These are phyloP conservation scores for Pseudomyrmex flavicornis DNA, from an alignment of 1,140 invertebrate genomes.

Conservation along the genomic window DNA sequence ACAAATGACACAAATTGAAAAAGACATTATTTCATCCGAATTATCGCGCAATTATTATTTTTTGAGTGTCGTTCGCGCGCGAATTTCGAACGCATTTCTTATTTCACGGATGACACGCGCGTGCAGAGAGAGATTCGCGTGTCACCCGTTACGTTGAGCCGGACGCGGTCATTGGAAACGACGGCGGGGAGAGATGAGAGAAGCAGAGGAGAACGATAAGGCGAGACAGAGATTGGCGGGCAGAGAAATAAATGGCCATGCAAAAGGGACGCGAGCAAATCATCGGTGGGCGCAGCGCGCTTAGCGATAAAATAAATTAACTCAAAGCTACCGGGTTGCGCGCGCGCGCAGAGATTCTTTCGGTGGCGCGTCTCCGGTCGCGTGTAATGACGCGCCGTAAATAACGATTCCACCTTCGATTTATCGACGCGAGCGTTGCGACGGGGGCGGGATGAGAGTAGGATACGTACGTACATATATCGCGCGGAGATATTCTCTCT, in stretches of 20 bases:
- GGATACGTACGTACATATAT: not conserved
- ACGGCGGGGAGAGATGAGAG: conserved; percentile 1
- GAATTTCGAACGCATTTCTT: not conserved
- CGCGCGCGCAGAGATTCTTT: conserved; percentile 41
- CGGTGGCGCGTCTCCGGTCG: conserved; percentile 50
- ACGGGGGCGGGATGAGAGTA: not conserved
- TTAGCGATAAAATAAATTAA: conserved; percentile 80
- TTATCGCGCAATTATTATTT: no score
- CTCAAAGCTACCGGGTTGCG: conserved; percentile 77
- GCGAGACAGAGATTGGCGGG: conserved; percentile 28
- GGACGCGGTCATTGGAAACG: not conserved
- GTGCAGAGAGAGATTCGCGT: conserved; percentile 3
- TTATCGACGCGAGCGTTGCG: conserved; percentile 65
- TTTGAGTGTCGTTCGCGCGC: not conserved
- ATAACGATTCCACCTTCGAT: conserved; percentile 75
- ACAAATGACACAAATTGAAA: no score
- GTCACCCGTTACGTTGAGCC: conserved; percentile 40
- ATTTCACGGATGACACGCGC: not conserved
- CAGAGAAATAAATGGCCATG: conserved; percentile 52
- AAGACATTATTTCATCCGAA: no score
- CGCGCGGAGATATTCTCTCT: no score
- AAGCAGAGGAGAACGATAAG: conserved; percentile 23
- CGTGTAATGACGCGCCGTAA: conserved; percentile 77
- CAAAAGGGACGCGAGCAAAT: conserved; percentile 62
- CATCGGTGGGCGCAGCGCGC: conserved; percentile 58